These are phyloP conservation scores for Pica pica DNA, from an alignment of 2,113 vertebrate genomes.

Conservation along the genomic window DNA sequence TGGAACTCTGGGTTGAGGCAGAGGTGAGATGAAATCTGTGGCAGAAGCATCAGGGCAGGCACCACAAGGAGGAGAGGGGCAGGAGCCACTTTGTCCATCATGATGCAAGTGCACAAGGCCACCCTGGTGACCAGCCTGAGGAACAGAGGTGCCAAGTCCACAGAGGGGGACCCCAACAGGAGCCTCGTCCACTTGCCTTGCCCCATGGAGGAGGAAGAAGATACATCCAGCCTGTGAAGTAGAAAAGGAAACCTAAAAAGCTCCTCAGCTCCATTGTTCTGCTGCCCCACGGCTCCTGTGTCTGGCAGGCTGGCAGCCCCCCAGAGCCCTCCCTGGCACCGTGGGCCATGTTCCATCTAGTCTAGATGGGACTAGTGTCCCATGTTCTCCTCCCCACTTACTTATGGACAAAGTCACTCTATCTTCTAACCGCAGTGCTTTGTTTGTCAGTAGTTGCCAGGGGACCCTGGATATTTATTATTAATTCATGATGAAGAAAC, in stretches of 20 bases:
- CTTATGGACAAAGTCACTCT: neutral
- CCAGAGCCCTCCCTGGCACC: neutral
- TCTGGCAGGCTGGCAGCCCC: neutral
- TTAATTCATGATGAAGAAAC: neutral
- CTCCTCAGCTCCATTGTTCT: neutral
- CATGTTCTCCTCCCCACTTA: neutral
- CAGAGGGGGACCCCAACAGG: no score
- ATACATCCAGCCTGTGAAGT: rapidly evolving
- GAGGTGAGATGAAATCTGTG: neutral
- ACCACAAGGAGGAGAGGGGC: neutral
- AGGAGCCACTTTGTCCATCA: neutral
- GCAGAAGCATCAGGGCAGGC: neutral
- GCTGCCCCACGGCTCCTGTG: neutral
- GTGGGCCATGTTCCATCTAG: neutral
- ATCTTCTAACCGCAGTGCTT: neutral
- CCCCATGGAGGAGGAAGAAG: neutral
- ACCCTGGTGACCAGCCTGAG: neutral
- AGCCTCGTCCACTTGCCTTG: neutral
- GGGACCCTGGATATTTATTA: neutral
- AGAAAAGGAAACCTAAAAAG: neutral
- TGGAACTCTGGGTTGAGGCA: neutral
- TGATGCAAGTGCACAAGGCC: neutral
- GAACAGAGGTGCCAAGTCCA: neutral
- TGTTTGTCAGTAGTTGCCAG: neutral
- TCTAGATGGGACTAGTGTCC: neutral